phyloP scores from a whole-genome alignment of 1,140 invertebrate genomes.

The Rhagoletis zephyria region DNA sequence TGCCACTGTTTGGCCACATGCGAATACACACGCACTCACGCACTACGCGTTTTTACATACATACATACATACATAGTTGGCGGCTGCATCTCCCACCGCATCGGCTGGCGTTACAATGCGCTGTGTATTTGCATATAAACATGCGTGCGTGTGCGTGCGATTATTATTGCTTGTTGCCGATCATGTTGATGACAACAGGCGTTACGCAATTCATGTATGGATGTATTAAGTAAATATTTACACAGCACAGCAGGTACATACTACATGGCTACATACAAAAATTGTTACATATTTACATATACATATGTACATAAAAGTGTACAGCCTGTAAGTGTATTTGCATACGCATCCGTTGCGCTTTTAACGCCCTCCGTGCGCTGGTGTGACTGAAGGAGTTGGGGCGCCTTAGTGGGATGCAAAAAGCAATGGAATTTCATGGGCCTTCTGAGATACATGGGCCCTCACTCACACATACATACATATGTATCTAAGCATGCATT shows the following conservation, averaged over 20 bases:
- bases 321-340: not conserved
- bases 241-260: conserved; percentile 70
- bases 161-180: conserved; percentile 58
- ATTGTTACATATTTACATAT: not conserved
- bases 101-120: not conserved
- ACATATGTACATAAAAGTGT: conserved; percentile 1
- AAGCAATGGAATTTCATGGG: no score
- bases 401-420: no score
- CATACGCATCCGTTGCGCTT: not conserved
- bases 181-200: conserved; percentile 73
- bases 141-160: not conserved
- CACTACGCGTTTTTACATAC: conserved; percentile 2
- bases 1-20: conserved; percentile 47
- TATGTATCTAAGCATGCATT: no score
- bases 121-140: not conserved
- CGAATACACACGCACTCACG: conserved; percentile 20
- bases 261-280: not conserved
- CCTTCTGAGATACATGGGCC: no score
- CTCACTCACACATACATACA: no score
- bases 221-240: conserved; percentile 71
- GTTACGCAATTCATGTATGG: conserved; percentile 67
- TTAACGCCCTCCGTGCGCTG: not conserved
- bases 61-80: not conserved
- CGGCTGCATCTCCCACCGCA: no score
- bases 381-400: no score